Evolutionary conservation across 2,113 vertebrate genomes (phyloP), one percentile per base, ranked within the genome.

Genomic region (Aptenodytes patagonicus): DNA sequence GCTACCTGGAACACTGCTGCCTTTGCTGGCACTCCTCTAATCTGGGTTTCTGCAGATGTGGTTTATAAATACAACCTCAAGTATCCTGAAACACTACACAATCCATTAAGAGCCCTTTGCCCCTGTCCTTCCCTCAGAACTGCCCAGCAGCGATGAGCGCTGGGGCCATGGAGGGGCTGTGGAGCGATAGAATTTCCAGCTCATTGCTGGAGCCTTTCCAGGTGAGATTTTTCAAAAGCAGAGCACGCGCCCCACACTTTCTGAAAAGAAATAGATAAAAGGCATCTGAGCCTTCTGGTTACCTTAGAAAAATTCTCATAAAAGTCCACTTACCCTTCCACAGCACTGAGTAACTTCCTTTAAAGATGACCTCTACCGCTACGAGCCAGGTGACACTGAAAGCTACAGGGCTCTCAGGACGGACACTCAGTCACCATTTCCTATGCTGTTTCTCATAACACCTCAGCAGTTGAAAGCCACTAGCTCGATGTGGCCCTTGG

Each of bases 141-240:
- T 57, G 26, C 54, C 31, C 70, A 69, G 36, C 31, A 88, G 49
- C 5, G 8, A 38, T 29, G 8, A 42, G 13, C 0, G 0, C 2
- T 54, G 14, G 14, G 2, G 4, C 26, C 47, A 11, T 12, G 10
- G 55, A 78, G 13, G 8, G 28, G 17, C 25, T 2, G 1, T 24
- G n/a, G 34, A 38, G 44, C 1, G 1, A 47, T 1, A 57, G 42
- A 55, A 82, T 69, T 87, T 76, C 31, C 47, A 76, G 9, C 22
- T 49, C 6, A 38, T 55, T 81, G 77, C 64, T 83, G 66, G 18
- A 77, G 34, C 16, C 62, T 79, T 55, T 93, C 52, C 40, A 61
- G 54, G 21, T 40, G 3, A 91, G 16, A 49, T 24, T 64, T 86
- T 52, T 54, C 25, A 68, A 86, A 95, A 78, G 64, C 14, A 93